Base-by-base conservation (phyloP, 2,888 invertebrate species). In the Julus scanicus region DNA sequence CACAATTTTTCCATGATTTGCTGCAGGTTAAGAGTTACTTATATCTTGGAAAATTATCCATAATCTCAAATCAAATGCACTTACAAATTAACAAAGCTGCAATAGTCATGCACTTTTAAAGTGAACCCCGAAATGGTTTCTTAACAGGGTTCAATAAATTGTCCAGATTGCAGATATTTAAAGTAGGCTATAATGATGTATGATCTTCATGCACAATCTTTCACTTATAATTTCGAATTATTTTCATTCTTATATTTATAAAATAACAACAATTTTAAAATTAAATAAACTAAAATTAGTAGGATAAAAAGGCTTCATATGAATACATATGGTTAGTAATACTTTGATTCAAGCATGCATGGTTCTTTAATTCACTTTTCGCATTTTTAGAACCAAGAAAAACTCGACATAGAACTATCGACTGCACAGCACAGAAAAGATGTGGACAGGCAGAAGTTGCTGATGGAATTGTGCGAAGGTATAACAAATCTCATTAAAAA, bases 381-480 rank as follows among this genome's bases (percentile, higher is more conserved):
- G 6, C n/a, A 15, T 84, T 84, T 63, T 37, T 13, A 89, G 89
- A 71, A 86, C 49, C 84, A 88, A 85, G 88, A 87, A 84, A 49
- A 37, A 48, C 17, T 89, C 37, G 87, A 89, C 37, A 49, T 20
- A 49, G 87, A 89, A 40, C 71, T 89, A 11, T 29, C 40, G 15
- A 71, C 86, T 17, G 89, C 88, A 11, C 89, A 89, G 20, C 40
- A 84, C 17, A 89, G 88, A 83, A 89, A 89, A 44, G 88, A 89
- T 44, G 84, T 83, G 37, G 87, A 48, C 29, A 40, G 86, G 3
- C 88, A 88, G 48, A 83, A 80, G 63, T 87, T 89, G 49, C 48
- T 88, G 5, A 13, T 80, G 39, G 88, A 87, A 17, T 80, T 86
- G n/a, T 29, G 40, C 11, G 87, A 88, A 83, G 87, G 88, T 88